Base-by-base conservation (phyloP, 2,797 vertebrate species). In the Linurgus olivaceus region DNA sequence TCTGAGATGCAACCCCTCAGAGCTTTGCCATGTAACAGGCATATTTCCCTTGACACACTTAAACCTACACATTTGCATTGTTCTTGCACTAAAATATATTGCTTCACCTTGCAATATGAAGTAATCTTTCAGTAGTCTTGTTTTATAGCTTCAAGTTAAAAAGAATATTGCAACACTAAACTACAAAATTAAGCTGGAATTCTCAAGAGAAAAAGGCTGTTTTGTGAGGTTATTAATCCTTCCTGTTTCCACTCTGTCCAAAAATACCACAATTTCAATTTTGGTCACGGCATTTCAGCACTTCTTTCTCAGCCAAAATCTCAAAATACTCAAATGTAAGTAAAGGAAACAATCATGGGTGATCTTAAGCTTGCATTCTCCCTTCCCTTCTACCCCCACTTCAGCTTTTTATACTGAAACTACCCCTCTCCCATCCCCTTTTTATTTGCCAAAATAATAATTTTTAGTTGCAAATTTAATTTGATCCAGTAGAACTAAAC, bases 191-290 rank as follows among this genome's bases (percentile, higher is more conserved):
- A 75, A 58, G 35, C 38, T 66, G 23, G 21, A 86, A 78, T 29
- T 77, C 65, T 88, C 76, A 54, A 77, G 82, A 72, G 82, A 67
- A 83, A 91, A 88, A n/a, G 10, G 9, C 17, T 90, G 31, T 62
- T 93, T 86, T 74, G 18, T 78, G 62, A 78, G 13, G 33, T 88
- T 93, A 86, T 72, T 95, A 95, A 96, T 91, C 31, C 79, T 94
- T 95, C 66, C 73, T 88, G 50, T 90, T 96, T 93, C 65, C 44
- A 62, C n/a, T 75, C 50, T 26, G n/a, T 80, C 54, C 54, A 90
- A 90, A 95, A 93, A 88, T 80, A 90, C 87, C 87, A 90, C 70
- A 91, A 75, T 71, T 93, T 93, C 40, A 45, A 58, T 90, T 87
- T 90, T 80, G 87, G 82, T 83, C 75, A 68, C 0, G 1, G 54